Conservation (phyloP, 1,140 invertebrate species). For the Archivesica marissinica region DNA sequence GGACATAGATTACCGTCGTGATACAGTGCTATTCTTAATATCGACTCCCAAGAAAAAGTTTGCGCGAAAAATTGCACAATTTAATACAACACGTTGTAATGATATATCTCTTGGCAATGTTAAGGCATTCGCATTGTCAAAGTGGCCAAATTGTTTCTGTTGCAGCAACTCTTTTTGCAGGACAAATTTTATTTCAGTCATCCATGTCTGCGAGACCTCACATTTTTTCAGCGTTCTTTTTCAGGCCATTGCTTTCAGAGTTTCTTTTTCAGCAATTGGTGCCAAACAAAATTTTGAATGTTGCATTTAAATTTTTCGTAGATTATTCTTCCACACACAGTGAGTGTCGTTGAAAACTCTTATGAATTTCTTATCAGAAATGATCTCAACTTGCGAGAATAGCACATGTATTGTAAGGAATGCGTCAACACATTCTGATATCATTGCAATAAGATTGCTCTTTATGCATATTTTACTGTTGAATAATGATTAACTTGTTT, state of each 20-base stretch:
- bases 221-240: slow-evolving; percentile 55
- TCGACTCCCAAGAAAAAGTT: not conserved
- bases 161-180: slow-evolving; percentile 31
- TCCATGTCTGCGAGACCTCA: not conserved
- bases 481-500: slow-evolving; percentile 54
- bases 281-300: slow-evolving; percentile 22
- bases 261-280: slow-evolving; percentile 50
- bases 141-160: slow-evolving; percentile 1
- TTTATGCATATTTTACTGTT: slow-evolving; percentile 40
- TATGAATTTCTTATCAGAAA: too few species aligned
- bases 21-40: slow-evolving; percentile 60
- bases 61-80: not conserved
- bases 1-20: slow-evolving; percentile 24
- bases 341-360: too few species aligned
- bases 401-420: slow-evolving; percentile 47
- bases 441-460: not conserved
- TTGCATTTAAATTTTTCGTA: slow-evolving; percentile 26
- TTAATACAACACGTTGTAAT: too few species aligned
- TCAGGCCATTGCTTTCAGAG: slow-evolving; percentile 54
- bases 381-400: slow-evolving; percentile 32
- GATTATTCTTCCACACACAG: not conserved
- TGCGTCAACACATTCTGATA: not conserved
- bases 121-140: not conserved
- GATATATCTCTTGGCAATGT: not conserved
- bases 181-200: slow-evolving; percentile 34